Percentiles rank a stretch among this genome's conserved stretches.
These are phyloP conservation scores for Lagocephalus sceleratus DNA, from an alignment of 2,797 vertebrate genomes.

Conservation along the genomic window DNA sequence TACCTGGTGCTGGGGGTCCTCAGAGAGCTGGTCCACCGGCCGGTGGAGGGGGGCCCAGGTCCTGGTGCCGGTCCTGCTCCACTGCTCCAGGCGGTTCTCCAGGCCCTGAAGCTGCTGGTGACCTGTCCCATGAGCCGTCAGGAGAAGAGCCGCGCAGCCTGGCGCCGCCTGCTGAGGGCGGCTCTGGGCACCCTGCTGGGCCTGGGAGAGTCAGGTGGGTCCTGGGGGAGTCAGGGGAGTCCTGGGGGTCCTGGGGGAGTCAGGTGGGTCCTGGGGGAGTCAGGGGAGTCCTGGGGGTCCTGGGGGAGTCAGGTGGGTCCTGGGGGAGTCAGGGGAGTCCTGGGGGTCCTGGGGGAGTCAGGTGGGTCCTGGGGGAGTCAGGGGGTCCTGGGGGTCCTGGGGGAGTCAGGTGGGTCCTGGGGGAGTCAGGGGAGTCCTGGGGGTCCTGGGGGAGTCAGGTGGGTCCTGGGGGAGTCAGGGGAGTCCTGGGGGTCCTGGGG, in stretches of 20 bases:
- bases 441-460: conserved; percentile 84
- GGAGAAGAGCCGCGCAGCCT: conserved; percentile 85
- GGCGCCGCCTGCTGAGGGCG: conserved; percentile 82
- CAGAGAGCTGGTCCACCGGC: conserved; percentile 78
- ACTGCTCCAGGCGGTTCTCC: conserved; percentile 52
- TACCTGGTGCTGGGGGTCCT: conserved; percentile 88
- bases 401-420: conserved; percentile 85
- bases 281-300: conserved; percentile 80
- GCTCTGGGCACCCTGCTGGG: conserved; percentile 82
- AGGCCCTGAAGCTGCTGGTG: conserved; percentile 82
- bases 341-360: conserved; percentile 82
- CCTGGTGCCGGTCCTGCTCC: neutral
- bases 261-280: too few species aligned
- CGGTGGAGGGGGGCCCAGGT: neutral
- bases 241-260: conserved; percentile 81
- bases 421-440: too few species aligned
- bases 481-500: conserved; percentile 82
- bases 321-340: too few species aligned
- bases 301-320: conserved; percentile 84
- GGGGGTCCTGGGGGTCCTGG: conserved; percentile 79
- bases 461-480: too few species aligned
- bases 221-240: conserved; percentile 83
- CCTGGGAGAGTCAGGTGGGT: conserved; percentile 82
- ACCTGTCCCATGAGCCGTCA: conserved; percentile 87
- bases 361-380: too few species aligned